phyloP scores from a whole-genome alignment of 2,888 invertebrate species.

The Doris montereyensis region DNA sequence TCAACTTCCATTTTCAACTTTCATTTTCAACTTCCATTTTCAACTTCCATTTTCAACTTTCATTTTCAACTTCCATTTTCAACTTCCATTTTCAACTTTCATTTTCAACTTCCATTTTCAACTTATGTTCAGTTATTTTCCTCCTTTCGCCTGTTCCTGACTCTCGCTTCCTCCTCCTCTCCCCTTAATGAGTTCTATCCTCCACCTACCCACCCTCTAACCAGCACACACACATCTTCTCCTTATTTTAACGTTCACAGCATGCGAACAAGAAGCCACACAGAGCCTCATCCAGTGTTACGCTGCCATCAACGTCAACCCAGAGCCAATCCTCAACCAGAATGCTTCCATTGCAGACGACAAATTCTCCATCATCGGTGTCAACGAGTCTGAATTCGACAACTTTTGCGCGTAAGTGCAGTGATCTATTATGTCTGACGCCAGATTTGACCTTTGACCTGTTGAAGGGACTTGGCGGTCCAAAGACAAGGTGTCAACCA shows the following conservation, averaged over 20 bases:
- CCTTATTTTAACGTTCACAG: no score
- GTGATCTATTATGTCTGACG: no score
- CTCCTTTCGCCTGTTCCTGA: not conserved
- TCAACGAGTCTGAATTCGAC: conserved; percentile 26
- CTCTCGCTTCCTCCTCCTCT: no score
- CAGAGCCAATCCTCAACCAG: conserved; percentile 36
- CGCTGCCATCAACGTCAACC: conserved; percentile 42
- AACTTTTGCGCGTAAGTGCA: conserved; percentile 46
- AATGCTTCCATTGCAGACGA: conserved; percentile 46
- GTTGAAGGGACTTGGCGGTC: no score
- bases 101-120: no score
- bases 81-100: no score
- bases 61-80: no score
- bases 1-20: no score
- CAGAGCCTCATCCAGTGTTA: conserved; percentile 46
- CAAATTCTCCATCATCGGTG: conserved; percentile 44
- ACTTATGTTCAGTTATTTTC: not conserved
- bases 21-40: no score
- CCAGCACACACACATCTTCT: not conserved
- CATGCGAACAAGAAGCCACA: conserved; percentile 41
- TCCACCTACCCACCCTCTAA: not conserved
- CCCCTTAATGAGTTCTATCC: not conserved
- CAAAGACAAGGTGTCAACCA: no score
- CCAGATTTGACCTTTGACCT: no score
- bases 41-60: no score